These are phyloP conservation scores for Sprattus sprattus DNA, from an alignment of 2,113 vertebrate species.

Conservation along the genomic window DNA sequence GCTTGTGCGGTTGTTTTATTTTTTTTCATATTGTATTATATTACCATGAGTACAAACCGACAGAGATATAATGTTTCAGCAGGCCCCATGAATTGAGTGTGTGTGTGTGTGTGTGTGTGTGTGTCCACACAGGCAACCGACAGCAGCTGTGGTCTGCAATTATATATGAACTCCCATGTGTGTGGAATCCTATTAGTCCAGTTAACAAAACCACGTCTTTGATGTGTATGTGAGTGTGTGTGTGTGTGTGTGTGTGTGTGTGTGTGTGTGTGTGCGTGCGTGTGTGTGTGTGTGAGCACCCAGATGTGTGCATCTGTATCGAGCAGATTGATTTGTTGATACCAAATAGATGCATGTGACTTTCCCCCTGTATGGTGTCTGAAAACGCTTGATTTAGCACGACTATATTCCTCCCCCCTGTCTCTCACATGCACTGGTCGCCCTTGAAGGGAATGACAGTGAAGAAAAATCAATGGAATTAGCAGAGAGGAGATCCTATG, in stretches of 20 bases:
- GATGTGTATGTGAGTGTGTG: neutral
- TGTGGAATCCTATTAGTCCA: neutral
- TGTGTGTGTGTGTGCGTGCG: neutral
- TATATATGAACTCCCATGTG: neutral
- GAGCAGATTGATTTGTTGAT: slow-evolving; percentile 3
- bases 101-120: neutral
- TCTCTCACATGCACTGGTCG: slow-evolving; percentile 16
- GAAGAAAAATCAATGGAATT: slow-evolving; percentile 53
- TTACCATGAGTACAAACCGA: neutral
- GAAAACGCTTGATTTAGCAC: neutral
- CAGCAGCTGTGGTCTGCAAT: neutral
- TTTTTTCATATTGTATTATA: neutral
- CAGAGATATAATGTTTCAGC: neutral
- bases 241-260: neutral
- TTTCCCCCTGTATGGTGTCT: neutral
- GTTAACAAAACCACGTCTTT: neutral
- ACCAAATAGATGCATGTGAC: neutral
- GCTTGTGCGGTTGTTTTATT: neutral
- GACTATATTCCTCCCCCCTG: slow-evolving; percentile 9
- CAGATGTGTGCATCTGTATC: neutral
- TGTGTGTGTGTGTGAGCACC: neutral
- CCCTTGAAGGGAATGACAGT: slow-evolving; percentile 30
- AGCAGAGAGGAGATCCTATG: slow-evolving; percentile 46
- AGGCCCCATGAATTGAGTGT: neutral
- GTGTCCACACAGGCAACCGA: neutral